Evolutionary conservation across 92 coral and sea anemone genomes (phyloP).

Genomic region (Phymanthus crucifer): DNA sequence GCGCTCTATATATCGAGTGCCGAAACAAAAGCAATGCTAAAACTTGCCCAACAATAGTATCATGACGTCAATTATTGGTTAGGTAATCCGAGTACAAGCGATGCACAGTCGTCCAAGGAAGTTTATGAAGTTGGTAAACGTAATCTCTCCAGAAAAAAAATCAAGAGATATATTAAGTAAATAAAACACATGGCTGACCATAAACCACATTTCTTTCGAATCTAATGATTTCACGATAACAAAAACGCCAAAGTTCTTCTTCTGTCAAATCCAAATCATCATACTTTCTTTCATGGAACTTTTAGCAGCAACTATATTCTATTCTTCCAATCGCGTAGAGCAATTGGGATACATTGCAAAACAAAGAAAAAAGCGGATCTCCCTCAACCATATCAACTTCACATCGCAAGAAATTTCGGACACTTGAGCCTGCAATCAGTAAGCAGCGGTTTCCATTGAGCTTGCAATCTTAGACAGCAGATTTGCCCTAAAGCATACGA

Average conservation of each 20-base stretch:
- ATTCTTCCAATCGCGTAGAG: conserved; percentile 3
- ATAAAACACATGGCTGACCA: neutral
- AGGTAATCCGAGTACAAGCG: no score
- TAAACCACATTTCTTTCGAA: conserved; percentile 1
- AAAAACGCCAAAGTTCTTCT: neutral
- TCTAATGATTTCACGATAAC: neutral
- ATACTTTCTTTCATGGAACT: conserved; percentile 1
- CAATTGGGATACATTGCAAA: no score
- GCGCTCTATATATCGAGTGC: no score
- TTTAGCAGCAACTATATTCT: neutral
- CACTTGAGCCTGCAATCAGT: no score
- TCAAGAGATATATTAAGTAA: conserved; percentile 2
- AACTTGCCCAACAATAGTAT: no score
- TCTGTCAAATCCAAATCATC: neutral
- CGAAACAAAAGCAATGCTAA: no score
- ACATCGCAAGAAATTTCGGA: no score
- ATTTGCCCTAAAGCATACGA: no score
- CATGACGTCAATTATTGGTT: no score
- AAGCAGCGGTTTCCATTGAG: no score
- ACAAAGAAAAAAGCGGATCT: neutral
- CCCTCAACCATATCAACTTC: neutral
- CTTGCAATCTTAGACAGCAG: no score
- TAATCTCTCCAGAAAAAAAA: conserved; percentile 4
- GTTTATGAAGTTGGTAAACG: neutral
- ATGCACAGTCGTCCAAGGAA: conserved; percentile 6